phyloP scores from a whole-genome alignment of 1,140 invertebrate species.

The Tetramorium simillimum region DNA sequence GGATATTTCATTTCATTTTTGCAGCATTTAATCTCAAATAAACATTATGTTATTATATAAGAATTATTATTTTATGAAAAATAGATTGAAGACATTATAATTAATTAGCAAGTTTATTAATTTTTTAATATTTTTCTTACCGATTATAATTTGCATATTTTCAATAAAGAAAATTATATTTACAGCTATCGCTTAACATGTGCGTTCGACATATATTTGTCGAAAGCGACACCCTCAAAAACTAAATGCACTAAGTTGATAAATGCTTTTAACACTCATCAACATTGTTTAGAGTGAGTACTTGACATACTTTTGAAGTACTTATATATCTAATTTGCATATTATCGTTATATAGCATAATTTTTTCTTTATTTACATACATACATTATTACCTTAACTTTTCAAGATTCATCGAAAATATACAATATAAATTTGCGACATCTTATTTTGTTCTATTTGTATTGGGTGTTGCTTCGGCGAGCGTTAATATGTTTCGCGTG shows the following conservation, averaged over 20 bases:
- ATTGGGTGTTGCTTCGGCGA: constrained; percentile 19
- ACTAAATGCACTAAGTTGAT: constrained; percentile 18
- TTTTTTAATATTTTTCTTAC: neutral
- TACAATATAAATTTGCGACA: neutral
- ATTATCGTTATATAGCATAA: neutral
- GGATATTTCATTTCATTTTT: constrained; percentile 9
- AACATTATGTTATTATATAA: neutral
- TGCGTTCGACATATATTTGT: neutral
- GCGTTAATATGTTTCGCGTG: constrained; percentile 45
- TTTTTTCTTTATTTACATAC: neutral
- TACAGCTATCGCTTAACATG: constrained; percentile 16
- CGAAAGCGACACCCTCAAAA: neutral
- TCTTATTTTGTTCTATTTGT: constrained; percentile 18
- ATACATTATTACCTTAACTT: neutral
- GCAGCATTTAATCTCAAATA: neutral
- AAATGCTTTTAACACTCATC: constrained; percentile 21
- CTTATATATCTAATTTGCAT: neutral
- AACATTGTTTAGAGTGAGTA: constrained; percentile 48
- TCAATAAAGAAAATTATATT: constrained; percentile 5
- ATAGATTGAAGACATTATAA: neutral
- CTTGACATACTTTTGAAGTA: neutral
- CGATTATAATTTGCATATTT: neutral
- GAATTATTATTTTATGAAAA: neutral
- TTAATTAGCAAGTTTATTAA: neutral
- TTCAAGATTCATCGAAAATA: constrained; percentile 20